A percentile compares a stretch with the other conserved stretches of the same genome.
phyloP scores from a whole-genome alignment of 2,888 invertebrate species.

The Cheilosia vulpina region DNA sequence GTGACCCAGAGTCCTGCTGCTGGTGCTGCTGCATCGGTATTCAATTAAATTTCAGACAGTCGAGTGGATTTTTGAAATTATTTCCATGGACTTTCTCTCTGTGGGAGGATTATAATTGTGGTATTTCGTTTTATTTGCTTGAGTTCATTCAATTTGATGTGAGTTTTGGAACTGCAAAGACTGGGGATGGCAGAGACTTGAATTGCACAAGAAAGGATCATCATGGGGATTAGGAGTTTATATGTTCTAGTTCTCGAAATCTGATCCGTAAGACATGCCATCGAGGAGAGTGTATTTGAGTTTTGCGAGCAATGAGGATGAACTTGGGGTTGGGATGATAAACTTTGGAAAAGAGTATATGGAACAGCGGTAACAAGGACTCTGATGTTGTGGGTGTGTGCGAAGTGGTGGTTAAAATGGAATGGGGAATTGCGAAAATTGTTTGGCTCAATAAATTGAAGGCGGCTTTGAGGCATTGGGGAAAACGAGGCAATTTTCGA shows the following conservation, averaged over 20 bases:
- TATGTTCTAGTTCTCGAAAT: constrained; percentile 17
- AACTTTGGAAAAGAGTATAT: constrained; percentile 1
- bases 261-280: constrained; percentile 6
- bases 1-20: constrained; percentile 41
- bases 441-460: not conserved
- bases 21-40: constrained; percentile 40
- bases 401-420: not conserved
- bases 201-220: constrained; percentile 27
- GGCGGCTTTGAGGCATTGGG: too few relatives aligned
- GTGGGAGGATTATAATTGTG: constrained; percentile 37
- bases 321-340: constrained; percentile 9
- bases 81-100: constrained; percentile 34
- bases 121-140: constrained; percentile 39
- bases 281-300: not conserved
- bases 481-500: too few relatives aligned
- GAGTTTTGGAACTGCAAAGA: constrained; percentile 22
- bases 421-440: not conserved
- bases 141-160: constrained; percentile 47
- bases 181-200: not conserved
- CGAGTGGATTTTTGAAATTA: constrained; percentile 43
- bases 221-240: constrained; percentile 22
- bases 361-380: constrained; percentile 1
- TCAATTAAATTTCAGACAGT: constrained; percentile 64
- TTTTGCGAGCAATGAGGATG: not conserved
- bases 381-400: not conserved